These are phyloP conservation scores for Noctua fimbriata DNA, from an alignment of 2,888 invertebrate species.

Conservation along the genomic window DNA sequence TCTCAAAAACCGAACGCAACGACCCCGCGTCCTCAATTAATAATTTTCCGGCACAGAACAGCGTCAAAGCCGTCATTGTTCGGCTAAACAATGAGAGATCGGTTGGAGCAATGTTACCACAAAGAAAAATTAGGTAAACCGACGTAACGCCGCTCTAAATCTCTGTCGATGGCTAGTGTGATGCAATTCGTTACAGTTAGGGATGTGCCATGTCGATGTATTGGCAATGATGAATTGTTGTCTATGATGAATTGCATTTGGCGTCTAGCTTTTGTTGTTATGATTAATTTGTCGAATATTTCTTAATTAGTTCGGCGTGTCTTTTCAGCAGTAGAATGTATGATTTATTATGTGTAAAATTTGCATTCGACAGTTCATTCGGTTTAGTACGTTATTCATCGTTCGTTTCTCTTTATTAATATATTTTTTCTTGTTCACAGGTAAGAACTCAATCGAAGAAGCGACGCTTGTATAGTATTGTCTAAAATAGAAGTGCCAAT, in stretches of 20 bases:
- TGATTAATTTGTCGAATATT: conserved; percentile 50
- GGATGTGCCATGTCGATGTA: conserved; percentile 68
- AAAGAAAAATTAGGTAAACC: conserved; percentile 85
- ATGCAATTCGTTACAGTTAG: conserved; percentile 77
- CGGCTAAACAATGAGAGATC: conserved; percentile 80
- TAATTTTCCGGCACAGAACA: conserved; percentile 78
- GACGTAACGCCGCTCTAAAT: conserved; percentile 80
- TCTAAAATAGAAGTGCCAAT: no score
- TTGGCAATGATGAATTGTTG: conserved; percentile 50
- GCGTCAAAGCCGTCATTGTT: conserved; percentile 79
- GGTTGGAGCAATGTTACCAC: conserved; percentile 74
- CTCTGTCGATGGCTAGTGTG: conserved; percentile 76
- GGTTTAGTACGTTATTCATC: not conserved
- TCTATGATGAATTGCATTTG: conserved; percentile 49
- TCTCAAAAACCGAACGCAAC: conserved; percentile 67
- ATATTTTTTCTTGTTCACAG: conserved; percentile 63
- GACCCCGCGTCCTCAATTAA: conserved; percentile 76
- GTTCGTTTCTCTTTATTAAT: conserved; percentile 8
- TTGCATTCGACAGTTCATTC: conserved; percentile 16
- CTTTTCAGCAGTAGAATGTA: conserved; percentile 12
- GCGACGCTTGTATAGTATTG: no score
- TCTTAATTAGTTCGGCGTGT: conserved; percentile 55
- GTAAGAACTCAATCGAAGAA: conserved; percentile 54
- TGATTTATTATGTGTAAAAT: conserved; percentile 38
- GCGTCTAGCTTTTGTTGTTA: conserved; percentile 44